Evolutionary conservation across 2,113 vertebrate species (phyloP).

Genomic region (Catagonus wagneri): DNA sequence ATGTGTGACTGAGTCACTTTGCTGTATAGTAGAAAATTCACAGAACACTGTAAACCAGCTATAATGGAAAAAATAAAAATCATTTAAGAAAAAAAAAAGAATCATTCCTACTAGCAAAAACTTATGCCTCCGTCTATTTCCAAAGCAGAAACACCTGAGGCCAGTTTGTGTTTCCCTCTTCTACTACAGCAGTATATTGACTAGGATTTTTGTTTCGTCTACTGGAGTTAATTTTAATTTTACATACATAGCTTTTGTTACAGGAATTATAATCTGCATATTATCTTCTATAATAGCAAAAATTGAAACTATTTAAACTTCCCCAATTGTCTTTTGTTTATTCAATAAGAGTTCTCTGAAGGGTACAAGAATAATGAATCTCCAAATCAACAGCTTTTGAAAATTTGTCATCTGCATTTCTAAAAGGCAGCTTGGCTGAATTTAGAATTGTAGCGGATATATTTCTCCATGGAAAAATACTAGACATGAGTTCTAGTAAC

Average conservation of each 20-base stretch:
- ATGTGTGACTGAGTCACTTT: too few relatives aligned
- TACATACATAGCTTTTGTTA: not conserved
- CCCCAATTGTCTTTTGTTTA: not conserved
- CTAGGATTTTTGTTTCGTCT: not conserved
- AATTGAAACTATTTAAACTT: slow-evolving; percentile 8
- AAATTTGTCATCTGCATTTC: not conserved
- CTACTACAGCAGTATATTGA: not conserved
- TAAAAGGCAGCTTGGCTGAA: not conserved
- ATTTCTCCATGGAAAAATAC: not conserved
- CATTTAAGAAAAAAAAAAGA: not conserved
- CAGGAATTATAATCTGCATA: not conserved
- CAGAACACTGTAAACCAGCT: too few relatives aligned
- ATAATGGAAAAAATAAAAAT: too few relatives aligned
- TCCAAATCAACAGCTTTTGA: not conserved
- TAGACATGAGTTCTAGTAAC: not conserved
- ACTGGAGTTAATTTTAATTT: not conserved
- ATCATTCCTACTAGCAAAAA: not conserved
- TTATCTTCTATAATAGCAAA: not conserved
- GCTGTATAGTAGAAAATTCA: too few relatives aligned
- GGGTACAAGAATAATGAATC: not conserved
- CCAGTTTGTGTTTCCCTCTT: not conserved
- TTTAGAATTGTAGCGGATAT: not conserved
- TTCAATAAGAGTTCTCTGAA: not conserved
- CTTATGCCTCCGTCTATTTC: not conserved
- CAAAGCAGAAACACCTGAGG: not conserved